These are phyloP conservation scores for Pseudochirops corinnae DNA, from an alignment of 2,797 vertebrate species.

Conservation along the genomic window DNA sequence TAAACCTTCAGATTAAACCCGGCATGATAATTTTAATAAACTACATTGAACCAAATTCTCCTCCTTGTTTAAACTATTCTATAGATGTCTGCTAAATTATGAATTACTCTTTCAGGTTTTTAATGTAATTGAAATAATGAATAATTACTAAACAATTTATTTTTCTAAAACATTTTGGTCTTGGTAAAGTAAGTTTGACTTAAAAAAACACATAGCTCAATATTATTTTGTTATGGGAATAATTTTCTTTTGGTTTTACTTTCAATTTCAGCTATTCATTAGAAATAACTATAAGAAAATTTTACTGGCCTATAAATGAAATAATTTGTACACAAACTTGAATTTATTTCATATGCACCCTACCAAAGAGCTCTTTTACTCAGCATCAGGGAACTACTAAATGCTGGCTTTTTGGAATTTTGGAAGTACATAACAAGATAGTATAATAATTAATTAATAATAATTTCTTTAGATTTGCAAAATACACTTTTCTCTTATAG, in stretches of 20 bases:
- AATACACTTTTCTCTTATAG: not conserved
- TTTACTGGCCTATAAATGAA: constrained; percentile 45
- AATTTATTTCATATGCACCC: constrained; percentile 4
- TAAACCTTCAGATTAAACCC: not conserved
- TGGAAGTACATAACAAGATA: constrained; percentile 35
- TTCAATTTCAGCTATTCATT: constrained; percentile 27
- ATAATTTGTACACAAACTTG: not conserved
- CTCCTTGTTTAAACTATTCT: not conserved
- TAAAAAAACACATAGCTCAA: not conserved
- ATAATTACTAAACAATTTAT: not conserved
- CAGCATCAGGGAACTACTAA: constrained; percentile 25
- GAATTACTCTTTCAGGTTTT: constrained; percentile 9
- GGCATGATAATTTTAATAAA: constrained; percentile 1
- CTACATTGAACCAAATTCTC: not conserved
- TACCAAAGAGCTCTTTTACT: constrained; percentile 28
- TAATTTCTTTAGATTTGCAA: not conserved
- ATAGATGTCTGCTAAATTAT: not conserved
- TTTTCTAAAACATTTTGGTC: constrained; percentile 10
- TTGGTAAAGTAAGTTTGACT: not conserved
- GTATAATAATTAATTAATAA: not conserved
- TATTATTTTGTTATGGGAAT: constrained; percentile 1
- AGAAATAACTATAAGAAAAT: constrained; percentile 6
- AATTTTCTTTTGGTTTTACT: constrained; percentile 29
- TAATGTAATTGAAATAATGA: constrained; percentile 1
- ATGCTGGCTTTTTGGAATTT: constrained; percentile 46